Conservation (phyloP, 2,113 vertebrate species). For the Zapornia atra region DNA sequence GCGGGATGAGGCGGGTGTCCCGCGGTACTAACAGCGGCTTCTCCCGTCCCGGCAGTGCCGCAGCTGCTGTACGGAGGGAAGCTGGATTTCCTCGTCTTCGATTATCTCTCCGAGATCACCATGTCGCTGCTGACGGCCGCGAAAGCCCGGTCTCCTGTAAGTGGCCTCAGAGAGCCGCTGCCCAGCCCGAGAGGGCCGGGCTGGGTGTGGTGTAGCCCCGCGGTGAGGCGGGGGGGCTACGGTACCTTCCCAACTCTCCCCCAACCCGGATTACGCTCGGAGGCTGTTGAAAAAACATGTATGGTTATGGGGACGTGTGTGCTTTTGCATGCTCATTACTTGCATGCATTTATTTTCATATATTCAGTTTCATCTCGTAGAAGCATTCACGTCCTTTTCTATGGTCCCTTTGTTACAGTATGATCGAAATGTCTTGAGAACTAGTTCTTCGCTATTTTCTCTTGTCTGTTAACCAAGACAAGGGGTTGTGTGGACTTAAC, state of each 20-base stretch:
- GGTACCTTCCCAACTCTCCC: accelerated
- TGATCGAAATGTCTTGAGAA: neutral
- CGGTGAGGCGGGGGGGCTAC: no score
- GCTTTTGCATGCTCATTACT: accelerated
- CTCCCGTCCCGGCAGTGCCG: constrained; percentile 70
- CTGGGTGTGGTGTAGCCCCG: neutral
- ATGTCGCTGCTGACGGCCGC: constrained; percentile 85
- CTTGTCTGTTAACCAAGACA: neutral
- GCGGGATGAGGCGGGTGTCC: no score
- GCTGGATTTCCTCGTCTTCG: constrained; percentile 88
- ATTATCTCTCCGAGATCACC: constrained; percentile 90
- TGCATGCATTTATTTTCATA: accelerated
- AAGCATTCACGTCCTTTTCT: accelerated
- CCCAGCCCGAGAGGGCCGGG: neutral
- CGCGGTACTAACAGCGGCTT: neutral
- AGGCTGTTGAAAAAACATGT: accelerated
- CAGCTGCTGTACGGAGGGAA: constrained; percentile 83
- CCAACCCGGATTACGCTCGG: accelerated
- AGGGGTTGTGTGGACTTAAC: accelerated
- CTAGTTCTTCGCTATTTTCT: neutral
- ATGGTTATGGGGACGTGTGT: accelerated
- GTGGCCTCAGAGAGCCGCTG: neutral
- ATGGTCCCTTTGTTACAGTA: no score
- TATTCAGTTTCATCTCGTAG: accelerated
- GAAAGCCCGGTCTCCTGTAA: constrained; percentile 82